Evolutionary conservation across 2,113 vertebrate species (phyloP).

Genomic region (Castor canadensis): DNA sequence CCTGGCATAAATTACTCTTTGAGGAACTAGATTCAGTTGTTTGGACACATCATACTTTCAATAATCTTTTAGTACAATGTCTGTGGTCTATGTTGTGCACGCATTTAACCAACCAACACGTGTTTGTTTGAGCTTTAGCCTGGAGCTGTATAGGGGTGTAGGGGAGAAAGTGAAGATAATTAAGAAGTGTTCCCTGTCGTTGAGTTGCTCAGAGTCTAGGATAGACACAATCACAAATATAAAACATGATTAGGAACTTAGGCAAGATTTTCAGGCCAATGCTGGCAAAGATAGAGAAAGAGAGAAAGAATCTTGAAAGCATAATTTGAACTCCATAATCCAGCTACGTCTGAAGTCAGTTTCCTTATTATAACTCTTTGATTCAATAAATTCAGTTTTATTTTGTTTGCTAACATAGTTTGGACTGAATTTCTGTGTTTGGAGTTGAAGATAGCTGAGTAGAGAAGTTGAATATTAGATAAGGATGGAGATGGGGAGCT

Average conservation of each 20-base stretch:
- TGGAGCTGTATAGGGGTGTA: background rate
- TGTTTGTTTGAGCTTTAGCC: background rate
- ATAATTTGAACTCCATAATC: background rate
- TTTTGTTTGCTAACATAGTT: background rate
- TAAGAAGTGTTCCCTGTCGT: background rate
- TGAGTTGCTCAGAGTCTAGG: background rate
- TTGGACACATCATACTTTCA: slow-evolving; percentile 6
- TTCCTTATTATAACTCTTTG: background rate
- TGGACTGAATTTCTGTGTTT: background rate
- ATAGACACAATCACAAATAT: background rate
- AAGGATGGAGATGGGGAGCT: background rate
- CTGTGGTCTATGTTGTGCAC: background rate
- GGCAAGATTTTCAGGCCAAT: background rate
- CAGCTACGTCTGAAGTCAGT: background rate
- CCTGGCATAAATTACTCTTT: slow-evolving; percentile 28
- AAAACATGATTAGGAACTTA: background rate
- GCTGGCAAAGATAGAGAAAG: background rate
- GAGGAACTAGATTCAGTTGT: background rate
- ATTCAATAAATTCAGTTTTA: background rate
- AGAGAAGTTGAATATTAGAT: background rate
- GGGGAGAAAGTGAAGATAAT: background rate
- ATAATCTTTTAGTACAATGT: background rate
- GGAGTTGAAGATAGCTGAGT: background rate
- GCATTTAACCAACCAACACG: background rate
- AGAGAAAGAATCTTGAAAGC: background rate